Percentiles rank a stretch among this genome's conserved stretches.
Evolutionary conservation across 2,113 vertebrate genomes (phyloP).

Genomic region (Recurvirostra avosetta): DNA sequence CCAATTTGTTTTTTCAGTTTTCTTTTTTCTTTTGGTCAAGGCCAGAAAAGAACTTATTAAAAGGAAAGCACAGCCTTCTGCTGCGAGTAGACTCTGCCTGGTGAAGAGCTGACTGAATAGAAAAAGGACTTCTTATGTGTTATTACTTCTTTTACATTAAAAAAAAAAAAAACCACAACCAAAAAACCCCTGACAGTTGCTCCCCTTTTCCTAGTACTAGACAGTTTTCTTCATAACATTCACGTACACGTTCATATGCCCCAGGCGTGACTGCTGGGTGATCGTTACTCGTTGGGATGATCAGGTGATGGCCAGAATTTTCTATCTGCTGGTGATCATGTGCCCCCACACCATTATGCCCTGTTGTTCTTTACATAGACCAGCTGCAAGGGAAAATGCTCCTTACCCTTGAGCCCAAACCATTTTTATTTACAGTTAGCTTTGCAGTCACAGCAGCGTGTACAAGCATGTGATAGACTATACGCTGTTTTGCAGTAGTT

Average conservation of each 20-base stretch:
- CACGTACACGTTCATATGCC: background rate
- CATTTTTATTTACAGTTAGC: background rate
- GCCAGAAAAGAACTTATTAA: background rate
- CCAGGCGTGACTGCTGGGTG: background rate
- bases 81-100: background rate
- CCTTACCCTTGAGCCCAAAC: background rate
- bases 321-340: accelerated
- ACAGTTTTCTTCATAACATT: background rate
- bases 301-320: background rate
- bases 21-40: background rate
- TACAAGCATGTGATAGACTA: accelerated
- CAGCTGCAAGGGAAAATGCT: background rate
- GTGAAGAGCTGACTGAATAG: background rate
- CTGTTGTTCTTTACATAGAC: background rate
- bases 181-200: background rate
- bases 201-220: background rate
- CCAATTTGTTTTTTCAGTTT: background rate
- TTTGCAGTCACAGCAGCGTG: background rate
- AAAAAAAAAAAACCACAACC: background rate
- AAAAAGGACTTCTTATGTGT: background rate
- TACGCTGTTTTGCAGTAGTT: background rate
- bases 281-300: background rate
- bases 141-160: background rate
- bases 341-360: background rate
- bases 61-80: background rate